phyloP scores from a whole-genome alignment of 2,888 invertebrate species.

The Argyresthia goedartella region DNA sequence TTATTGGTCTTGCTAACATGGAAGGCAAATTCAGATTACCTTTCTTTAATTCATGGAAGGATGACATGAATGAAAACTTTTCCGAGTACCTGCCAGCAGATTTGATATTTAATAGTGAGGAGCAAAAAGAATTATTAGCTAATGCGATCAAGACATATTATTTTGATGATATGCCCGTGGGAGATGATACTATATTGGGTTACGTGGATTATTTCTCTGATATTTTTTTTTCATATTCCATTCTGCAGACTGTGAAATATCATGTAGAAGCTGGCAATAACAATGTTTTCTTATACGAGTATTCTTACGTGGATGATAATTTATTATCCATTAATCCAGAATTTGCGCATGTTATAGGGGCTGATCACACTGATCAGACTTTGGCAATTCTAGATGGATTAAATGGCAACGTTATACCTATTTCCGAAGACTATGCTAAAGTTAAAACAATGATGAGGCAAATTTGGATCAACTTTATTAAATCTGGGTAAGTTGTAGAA shows the following conservation, averaged over 20 bases:
- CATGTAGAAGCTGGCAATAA: conserved; percentile 1
- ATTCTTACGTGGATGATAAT: conserved; percentile 1
- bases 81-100: conserved; percentile 5
- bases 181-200: not conserved
- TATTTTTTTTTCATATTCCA: conserved; percentile 15
- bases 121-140: conserved; percentile 1
- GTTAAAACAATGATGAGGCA: not conserved
- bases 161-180: conserved; percentile 2
- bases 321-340: not conserved
- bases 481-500: not conserved
- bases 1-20: not conserved
- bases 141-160: conserved; percentile 3
- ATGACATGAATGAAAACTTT: conserved; percentile 7
- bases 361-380: conserved; percentile 2
- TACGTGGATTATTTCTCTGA: conserved; percentile 21
- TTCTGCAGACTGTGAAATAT: not conserved
- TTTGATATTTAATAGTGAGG: conserved; percentile 2
- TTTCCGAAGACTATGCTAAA: not conserved
- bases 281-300: conserved; percentile 1
- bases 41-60: conserved; percentile 1
- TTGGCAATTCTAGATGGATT: not conserved
- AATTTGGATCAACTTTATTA: conserved; percentile 6
- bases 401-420: not conserved
- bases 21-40: conserved; percentile 5
- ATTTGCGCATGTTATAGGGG: conserved; percentile 1